Base-by-base conservation (phyloP, 2,888 invertebrate genomes). In the Drosophila lacicola region DNA sequence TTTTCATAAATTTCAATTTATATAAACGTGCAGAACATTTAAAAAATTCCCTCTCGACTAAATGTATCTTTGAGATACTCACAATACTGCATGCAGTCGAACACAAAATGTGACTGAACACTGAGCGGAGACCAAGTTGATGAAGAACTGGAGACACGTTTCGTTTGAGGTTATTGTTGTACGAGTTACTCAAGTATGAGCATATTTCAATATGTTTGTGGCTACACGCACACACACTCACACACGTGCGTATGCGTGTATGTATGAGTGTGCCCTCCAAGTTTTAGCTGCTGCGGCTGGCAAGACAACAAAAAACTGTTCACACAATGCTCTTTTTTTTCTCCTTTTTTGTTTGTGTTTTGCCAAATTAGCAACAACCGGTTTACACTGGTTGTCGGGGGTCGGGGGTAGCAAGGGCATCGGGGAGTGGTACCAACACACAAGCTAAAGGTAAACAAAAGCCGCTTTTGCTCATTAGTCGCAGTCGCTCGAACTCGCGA, bases 321-420 rank as follows among this genome's bases (percentile, higher is more conserved):
- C 41, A 51, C 36, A 63, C 65, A 64, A 66, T 61, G 42, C 64
- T 54, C 58, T 50, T 45, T 54, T 53, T 51, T 41, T 41, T 39
- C 46, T 53, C 29, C 57, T 41, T 56, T 17, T 49, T 61, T 70
- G 51, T n/a, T n/a, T 64, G 56, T 53, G 50, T 70, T 70, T 82
- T 75, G 88, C 76, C 73, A 88, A 85, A 82, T 88, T 76, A 76
- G 74, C 82, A 71, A 82, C 54, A 88, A 82, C 82, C 86, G 76
- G 82, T 82, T 82, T 79, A 63, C 74, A 56, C 54, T 70, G 70
- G 57, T 62, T 66, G 67, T 42, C 57, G 58, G n/a, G n/a, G n/a
- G n/a, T 55, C 39, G 44, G 44, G 63, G 14, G 41, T 44, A 46
- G 55, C 50, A 61, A 65, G 64, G 63, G 69, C 62, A 58, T 14